Evolutionary conservation across 2,888 invertebrate species (phyloP).

Genomic region (Pogonocherus hispidulus): DNA sequence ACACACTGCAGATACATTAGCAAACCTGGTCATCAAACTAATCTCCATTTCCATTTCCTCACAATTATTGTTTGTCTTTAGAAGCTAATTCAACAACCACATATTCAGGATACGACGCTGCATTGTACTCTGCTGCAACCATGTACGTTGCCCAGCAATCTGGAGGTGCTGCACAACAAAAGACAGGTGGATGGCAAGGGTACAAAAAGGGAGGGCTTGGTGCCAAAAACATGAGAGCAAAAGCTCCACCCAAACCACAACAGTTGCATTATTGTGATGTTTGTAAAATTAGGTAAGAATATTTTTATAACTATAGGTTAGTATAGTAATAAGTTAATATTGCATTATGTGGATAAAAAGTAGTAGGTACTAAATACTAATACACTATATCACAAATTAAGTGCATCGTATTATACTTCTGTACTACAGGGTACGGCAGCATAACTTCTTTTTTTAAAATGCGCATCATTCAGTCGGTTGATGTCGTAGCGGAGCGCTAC

Average conservation of each 20-base stretch:
- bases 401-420: no score
- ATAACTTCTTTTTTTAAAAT: no score
- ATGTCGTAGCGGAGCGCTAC: no score
- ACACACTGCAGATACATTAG: background rate
- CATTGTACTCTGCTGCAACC: conserved; percentile 94
- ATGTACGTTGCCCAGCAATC: conserved; percentile 92
- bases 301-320: no score
- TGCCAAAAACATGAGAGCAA: conserved; percentile 77
- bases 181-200: conserved; percentile 74
- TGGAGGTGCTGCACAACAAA: conserved; percentile 72
- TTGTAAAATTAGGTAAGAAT: conserved; percentile 91
- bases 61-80: conserved; percentile 34
- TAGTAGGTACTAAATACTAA: no score
- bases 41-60: conserved; percentile 52
- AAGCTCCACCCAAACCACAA: conserved; percentile 90
- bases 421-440: no score
- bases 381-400: no score
- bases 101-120: conserved; percentile 93
- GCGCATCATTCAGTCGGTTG: no score
- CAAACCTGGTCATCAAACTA: conserved; percentile 23
- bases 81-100: conserved; percentile 77
- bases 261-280: conserved; percentile 98
- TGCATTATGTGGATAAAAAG: no score
- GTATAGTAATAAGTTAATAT: no score
- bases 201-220: conserved; percentile 75